A percentile compares a stretch with the other conserved stretches of the same genome.
phyloP scores from a whole-genome alignment of 2,113 vertebrate genomes.

The Smithornis capensis region DNA sequence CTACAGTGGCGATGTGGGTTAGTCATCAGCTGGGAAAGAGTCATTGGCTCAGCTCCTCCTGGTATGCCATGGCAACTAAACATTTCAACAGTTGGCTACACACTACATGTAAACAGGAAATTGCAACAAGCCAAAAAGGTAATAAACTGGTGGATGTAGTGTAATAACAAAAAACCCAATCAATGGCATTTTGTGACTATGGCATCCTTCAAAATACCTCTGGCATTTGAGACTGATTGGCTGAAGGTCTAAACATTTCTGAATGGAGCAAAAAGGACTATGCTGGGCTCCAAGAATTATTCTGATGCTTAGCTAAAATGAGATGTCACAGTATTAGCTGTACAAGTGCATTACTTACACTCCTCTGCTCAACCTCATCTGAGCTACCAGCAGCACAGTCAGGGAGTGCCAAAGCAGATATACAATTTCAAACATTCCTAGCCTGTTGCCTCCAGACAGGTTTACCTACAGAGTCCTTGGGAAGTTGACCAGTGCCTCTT shows the following conservation, averaged over 20 bases:
- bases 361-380: conserved; percentile 38
- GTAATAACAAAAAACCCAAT: conserved; percentile 63
- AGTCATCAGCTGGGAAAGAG: conserved; percentile 72
- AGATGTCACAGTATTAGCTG: conserved; percentile 76
- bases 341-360: conserved; percentile 46
- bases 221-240: conserved; percentile 72
- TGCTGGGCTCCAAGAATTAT: conserved; percentile 33
- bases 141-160: conserved; percentile 74
- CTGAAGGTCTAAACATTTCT: conserved; percentile 58
- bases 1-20: conserved; percentile 71
- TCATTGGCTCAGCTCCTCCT: conserved; percentile 76
- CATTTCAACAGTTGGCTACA: conserved; percentile 75
- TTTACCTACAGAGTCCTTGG: not conserved
- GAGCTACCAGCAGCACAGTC: conserved; percentile 52
- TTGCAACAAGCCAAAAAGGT: conserved; percentile 72
- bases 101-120: conserved; percentile 79
- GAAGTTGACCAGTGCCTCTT: conserved; percentile 30
- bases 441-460: conserved; percentile 32
- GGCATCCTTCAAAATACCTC: conserved; percentile 77
- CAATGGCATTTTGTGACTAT: conserved; percentile 71
- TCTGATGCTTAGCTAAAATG: conserved; percentile 66
- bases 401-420: conserved; percentile 21
- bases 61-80: conserved; percentile 77
- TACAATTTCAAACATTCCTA: conserved; percentile 4
- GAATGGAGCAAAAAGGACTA: conserved; percentile 59